Base-by-base conservation (phyloP, 1,140 invertebrate genomes). In the Procambarus virginalis region DNA sequence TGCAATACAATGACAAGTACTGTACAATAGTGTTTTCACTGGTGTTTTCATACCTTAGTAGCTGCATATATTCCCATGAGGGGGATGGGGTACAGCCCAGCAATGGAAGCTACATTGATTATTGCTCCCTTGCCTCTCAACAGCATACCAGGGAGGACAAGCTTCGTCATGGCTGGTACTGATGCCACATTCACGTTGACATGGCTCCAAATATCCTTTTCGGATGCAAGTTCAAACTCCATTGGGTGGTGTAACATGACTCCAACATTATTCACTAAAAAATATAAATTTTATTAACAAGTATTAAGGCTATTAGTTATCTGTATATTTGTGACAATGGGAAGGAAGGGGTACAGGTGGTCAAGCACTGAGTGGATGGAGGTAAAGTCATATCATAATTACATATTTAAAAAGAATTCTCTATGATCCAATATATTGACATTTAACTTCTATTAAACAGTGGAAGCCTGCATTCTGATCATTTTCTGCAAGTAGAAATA, bases 31-130 rank as follows among this genome's bases (percentile, higher is more conserved):
- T 34, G 34, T 34, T 34, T 34, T 34, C 34, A 34, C 58, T 34
- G 1, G 34, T 34, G 34, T 34, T 34, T 34, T 34, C 34, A 34
- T 76, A 86, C 94, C 94, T 95, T 95, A n/a, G 94, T 94, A 20
- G 95, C 95, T 17, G 95, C 94, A 92, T 95, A 95, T 1, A 95
- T 94, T 55, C 94, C 94, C 93, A 95, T 94, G 89, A 94, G 93
- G n/a, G 95, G 95, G 9, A 94, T 93, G 17, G 94, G 94, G 64
- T 94, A 87, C 55, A 93, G 93, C 86, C 93, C 94, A 0, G 94
- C 93, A 17, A 94, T 94, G 22, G 95, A 94, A n/a, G 94, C 94
- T 12, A 95, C 93, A 90, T 94, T 95, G 6, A 95, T 93, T 45
- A 95, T 91, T 3, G 95, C 94, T 76, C 95, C 95, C 92, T 93